These are phyloP conservation scores for Nothobranchius furzeri DNA, from an alignment of 2,113 vertebrate genomes.

Conservation along the genomic window DNA sequence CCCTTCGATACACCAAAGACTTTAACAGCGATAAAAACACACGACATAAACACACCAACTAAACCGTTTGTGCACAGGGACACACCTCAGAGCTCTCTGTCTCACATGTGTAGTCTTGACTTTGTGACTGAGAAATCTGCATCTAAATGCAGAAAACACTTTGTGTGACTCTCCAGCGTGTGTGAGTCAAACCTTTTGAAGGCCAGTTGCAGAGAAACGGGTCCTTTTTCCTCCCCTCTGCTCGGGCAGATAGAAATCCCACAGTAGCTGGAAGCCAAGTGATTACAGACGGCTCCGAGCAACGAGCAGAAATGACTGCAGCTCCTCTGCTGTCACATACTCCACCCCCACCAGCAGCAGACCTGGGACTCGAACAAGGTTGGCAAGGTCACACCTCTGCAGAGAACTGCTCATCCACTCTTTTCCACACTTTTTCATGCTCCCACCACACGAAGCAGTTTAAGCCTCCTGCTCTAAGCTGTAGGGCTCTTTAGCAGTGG, in stretches of 20 bases:
- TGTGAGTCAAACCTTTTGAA: conserved; percentile 19
- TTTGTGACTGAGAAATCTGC: conserved; percentile 13
- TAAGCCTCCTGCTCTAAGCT: conserved; percentile 28
- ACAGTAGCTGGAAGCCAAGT: conserved; percentile 43
- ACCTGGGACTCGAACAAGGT: conserved; percentile 45
- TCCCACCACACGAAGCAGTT: conserved; percentile 18
- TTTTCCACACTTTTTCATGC: conserved; percentile 12
- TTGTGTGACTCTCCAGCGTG: conserved; percentile 12
- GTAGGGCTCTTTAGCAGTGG: conserved; percentile 39
- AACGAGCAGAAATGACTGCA: conserved; percentile 45
- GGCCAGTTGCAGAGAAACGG: conserved; percentile 21
- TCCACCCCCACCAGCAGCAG: conserved; percentile 2
- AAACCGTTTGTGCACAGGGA: too few relatives aligned
- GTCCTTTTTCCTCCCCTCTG: conserved; percentile 9
- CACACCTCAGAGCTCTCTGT: background rate
- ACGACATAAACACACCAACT: too few relatives aligned
- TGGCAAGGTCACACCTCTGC: conserved; percentile 42
- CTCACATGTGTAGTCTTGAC: background rate
- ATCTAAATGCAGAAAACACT: conserved; percentile 12
- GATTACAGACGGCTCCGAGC: conserved; percentile 56
- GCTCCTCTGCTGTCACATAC: conserved; percentile 16
- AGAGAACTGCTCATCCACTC: conserved; percentile 23
- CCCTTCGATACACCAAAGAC: too few relatives aligned
- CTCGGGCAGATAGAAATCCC: conserved; percentile 44
- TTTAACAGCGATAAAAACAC: too few relatives aligned